Evolutionary conservation across 2,797 vertebrate genomes (phyloP).

Genomic region (Microctenopoma stevenorrisi): DNA sequence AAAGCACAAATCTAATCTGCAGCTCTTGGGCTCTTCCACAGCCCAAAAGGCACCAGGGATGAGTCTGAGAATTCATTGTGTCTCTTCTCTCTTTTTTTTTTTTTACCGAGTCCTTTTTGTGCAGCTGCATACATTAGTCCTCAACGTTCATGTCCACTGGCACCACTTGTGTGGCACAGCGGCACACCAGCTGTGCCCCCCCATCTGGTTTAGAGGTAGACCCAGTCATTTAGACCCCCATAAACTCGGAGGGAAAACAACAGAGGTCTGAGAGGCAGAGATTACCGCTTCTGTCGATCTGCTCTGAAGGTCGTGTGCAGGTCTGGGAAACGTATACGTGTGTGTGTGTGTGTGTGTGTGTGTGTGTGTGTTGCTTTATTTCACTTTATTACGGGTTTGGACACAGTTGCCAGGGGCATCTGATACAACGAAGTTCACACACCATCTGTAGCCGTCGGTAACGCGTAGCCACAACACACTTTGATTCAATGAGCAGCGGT

Average conservation of each 20-base stretch:
- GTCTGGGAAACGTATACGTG: conserved; percentile 5
- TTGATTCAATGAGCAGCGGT: conserved; percentile 61
- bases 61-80: conserved; percentile 43
- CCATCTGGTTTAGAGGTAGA: conserved; percentile 65
- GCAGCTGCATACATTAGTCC: conserved; percentile 70
- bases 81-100: conserved; percentile 8
- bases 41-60: conserved; percentile 26
- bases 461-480: conserved; percentile 39
- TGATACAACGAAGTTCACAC: conserved; percentile 13
- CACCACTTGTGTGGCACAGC: conserved; percentile 52
- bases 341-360: background rate
- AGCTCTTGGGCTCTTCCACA: conserved; percentile 5
- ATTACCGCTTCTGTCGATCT: conserved; percentile 40
- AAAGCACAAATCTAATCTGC: conserved; percentile 21
- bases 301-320: conserved; percentile 20
- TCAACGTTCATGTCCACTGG: conserved; percentile 64
- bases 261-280: conserved; percentile 45
- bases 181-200: conserved; percentile 76
- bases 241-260: conserved; percentile 34
- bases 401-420: conserved; percentile 41
- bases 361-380: conserved; percentile 22
- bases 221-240: conserved; percentile 42
- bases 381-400: conserved; percentile 52
- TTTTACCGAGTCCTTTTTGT: conserved; percentile 41
- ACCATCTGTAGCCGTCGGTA: conserved; percentile 49